Conservation (phyloP, 1,140 invertebrate species). For the Drosophila funebris region DNA sequence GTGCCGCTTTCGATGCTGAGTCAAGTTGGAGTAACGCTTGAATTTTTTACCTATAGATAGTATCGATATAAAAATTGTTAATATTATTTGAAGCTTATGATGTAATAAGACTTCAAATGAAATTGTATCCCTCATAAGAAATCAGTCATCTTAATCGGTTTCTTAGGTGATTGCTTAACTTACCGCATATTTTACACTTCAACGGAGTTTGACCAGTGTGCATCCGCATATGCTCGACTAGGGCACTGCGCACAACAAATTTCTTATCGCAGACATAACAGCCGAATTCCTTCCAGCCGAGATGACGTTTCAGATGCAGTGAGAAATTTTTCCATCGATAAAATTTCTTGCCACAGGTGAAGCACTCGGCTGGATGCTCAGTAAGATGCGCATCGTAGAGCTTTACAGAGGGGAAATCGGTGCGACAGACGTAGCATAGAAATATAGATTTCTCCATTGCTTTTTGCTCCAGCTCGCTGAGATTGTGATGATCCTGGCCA, state of each 20-base stretch:
- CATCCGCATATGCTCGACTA: conserved; percentile 91
- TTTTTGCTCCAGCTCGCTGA: conserved; percentile 73
- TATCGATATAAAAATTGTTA: not conserved
- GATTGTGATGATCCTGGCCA: conserved; percentile 72
- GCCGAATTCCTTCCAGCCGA: conserved; percentile 87
- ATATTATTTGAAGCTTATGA: not conserved
- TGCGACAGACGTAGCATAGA: conserved; percentile 86
- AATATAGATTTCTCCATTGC: conserved; percentile 82
- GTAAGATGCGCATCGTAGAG: conserved; percentile 89
- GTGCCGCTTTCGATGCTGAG: conserved; percentile 91
- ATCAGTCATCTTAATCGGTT: too few relatives aligned
- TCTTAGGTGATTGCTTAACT: too few relatives aligned
- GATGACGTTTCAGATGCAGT: conserved; percentile 90
- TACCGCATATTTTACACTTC: conserved; percentile 91
- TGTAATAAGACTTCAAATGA: not conserved
- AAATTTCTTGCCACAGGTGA: conserved; percentile 91
- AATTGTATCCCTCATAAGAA: too few relatives aligned
- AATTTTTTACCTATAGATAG: conserved; percentile 87
- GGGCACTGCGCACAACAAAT: conserved; percentile 91
- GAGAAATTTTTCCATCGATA: conserved; percentile 89
- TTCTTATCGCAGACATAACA: conserved; percentile 92
- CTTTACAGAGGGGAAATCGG: conserved; percentile 83
- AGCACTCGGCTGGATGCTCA: conserved; percentile 91
- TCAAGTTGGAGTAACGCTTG: conserved; percentile 92
- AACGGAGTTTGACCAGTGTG: conserved; percentile 92